Conservation (phyloP, 2,888 invertebrate species). For the Euplagia quadripunctaria region DNA sequence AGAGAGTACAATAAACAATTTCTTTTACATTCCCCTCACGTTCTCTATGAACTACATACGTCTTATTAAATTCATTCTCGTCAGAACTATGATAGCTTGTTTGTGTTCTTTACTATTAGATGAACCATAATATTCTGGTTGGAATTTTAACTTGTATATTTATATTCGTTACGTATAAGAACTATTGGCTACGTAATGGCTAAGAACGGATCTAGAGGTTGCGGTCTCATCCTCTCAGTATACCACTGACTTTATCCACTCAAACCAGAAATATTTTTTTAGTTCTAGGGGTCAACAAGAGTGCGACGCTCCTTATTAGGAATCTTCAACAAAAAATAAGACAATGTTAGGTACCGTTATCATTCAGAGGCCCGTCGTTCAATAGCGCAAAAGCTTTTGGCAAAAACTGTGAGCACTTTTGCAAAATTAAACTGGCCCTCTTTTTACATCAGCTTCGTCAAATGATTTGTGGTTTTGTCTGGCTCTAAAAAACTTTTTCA, state of each 20-base stretch:
- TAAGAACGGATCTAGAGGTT: background rate
- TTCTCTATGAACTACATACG: slow-evolving; percentile 61
- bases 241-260: background rate
- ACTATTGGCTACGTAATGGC: background rate
- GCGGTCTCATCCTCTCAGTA: background rate
- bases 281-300: background rate
- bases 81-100: slow-evolving; percentile 43
- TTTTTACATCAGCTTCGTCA: slow-evolving; percentile 54
- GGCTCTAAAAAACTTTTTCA: slow-evolving; percentile 36
- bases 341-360: slow-evolving; percentile 61
- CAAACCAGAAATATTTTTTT: background rate
- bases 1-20: slow-evolving; percentile 62
- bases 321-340: background rate
- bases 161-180: background rate
- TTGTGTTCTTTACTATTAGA: slow-evolving; percentile 27
- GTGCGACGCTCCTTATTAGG: background rate
- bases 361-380: slow-evolving; percentile 53
- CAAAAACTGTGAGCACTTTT: slow-evolving; percentile 58
- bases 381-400: slow-evolving; percentile 59
- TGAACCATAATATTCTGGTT: background rate
- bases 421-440: slow-evolving; percentile 59
- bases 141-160: background rate
- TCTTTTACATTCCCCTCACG: slow-evolving; percentile 70
- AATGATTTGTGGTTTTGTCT: slow-evolving; percentile 46
- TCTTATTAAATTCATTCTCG: slow-evolving; percentile 59